Percentiles rank a stretch among this genome's conserved stretches.
phyloP scores from a whole-genome alignment of 2,888 invertebrate species.

The Amblyjoppa fuscipennis region DNA sequence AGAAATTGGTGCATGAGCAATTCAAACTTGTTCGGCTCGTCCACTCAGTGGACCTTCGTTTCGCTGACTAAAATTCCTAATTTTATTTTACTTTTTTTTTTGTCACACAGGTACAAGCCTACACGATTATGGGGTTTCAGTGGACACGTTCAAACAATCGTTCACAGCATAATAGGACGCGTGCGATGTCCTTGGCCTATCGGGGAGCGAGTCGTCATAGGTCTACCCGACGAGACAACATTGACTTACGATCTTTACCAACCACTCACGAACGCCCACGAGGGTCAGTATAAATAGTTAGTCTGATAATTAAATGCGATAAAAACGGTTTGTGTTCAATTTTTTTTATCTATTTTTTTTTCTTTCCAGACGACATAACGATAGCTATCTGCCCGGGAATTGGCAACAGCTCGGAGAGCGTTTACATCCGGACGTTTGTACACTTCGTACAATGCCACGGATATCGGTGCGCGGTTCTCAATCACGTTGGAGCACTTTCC shows the following conservation, averaged over 20 bases:
- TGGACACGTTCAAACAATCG: conserved; percentile 97
- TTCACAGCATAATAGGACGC: conserved; percentile 95
- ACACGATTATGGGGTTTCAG: conserved; percentile 97
- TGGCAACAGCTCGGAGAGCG: conserved; percentile 97
- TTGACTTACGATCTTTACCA: conserved; percentile 97
- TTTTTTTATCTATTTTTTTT: background rate
- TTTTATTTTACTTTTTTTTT: background rate
- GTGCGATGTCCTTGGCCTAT: conserved; percentile 95
- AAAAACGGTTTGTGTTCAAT: background rate
- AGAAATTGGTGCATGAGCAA: background rate
- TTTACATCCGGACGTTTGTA: conserved; percentile 97
- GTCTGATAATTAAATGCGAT: background rate
- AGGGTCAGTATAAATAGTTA: conserved; percentile 86
- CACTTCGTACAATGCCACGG: conserved; percentile 96
- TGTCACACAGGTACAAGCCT: conserved; percentile 92
- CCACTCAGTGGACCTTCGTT: background rate
- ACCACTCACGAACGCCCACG: conserved; percentile 90
- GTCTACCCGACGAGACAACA: conserved; percentile 93
- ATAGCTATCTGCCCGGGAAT: conserved; percentile 96
- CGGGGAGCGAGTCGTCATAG: conserved; percentile 92
- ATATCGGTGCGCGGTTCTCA: conserved; percentile 96
- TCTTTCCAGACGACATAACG: conserved; percentile 91
- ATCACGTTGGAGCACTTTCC: conserved; percentile 96
- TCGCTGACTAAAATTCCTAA: background rate
- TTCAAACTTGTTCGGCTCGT: background rate